Evolutionary conservation across 2,113 vertebrate genomes (phyloP).

Genomic region (Syngnathus typhle): DNA sequence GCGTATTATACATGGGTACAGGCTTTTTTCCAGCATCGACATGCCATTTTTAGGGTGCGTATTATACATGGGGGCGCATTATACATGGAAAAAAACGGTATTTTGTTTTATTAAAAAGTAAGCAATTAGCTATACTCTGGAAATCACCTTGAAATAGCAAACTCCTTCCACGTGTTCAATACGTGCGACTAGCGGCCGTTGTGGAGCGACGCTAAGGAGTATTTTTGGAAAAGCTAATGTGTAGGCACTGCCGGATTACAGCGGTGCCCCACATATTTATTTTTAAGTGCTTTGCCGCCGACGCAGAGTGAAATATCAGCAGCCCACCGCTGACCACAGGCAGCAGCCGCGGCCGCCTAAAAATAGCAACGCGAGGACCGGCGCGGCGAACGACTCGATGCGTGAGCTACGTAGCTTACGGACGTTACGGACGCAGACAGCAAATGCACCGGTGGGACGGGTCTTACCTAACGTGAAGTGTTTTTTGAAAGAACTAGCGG

Average conservation of each 20-base stretch:
- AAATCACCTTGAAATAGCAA: not conserved
- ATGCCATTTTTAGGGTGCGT: no score
- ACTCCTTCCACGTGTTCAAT: not conserved
- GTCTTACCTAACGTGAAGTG: conserved; percentile 81
- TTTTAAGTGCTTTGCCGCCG: conserved; percentile 21
- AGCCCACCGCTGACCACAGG: conserved; percentile 22
- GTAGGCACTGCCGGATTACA: conserved; percentile 19
- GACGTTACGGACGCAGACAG: not conserved
- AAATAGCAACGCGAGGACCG: conserved; percentile 42
- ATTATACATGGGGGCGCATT: no score
- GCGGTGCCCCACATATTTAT: conserved; percentile 45
- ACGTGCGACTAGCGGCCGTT: no score
- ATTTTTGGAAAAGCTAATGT: conserved; percentile 4
- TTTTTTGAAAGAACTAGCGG: conserved; percentile 82
- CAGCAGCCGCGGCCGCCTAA: conserved; percentile 31
- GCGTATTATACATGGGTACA: no score
- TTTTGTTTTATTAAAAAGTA: no score
- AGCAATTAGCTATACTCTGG: no score
- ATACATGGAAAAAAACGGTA: no score
- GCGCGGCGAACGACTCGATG: no score
- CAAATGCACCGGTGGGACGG: not conserved
- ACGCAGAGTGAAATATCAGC: conserved; percentile 43
- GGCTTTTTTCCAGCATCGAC: no score
- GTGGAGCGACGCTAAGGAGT: not conserved
- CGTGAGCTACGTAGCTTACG: conserved; percentile 24